Evolutionary conservation across 2,113 vertebrate species (phyloP).

Genomic region (Balaeniceps rex): DNA sequence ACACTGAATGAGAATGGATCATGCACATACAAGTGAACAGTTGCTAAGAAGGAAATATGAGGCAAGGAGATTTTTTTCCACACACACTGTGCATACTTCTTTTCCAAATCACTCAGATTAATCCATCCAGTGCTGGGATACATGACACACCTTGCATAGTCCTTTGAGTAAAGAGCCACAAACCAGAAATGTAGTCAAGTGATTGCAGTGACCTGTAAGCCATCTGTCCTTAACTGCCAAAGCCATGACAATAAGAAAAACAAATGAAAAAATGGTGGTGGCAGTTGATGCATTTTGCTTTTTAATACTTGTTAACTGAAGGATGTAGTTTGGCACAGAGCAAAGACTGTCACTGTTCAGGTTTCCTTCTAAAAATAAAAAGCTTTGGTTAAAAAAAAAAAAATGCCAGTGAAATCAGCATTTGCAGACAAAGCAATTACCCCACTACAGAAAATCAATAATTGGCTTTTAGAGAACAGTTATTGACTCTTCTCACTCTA

Average conservation of each 20-base stretch:
- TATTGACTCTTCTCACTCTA: neutral
- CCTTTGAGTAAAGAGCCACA: constrained; percentile 10
- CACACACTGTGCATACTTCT: neutral
- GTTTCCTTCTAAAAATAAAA: neutral
- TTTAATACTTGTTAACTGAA: neutral
- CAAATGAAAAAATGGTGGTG: neutral
- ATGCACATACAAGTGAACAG: neutral
- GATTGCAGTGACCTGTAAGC: neutral
- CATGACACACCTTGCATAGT: neutral
- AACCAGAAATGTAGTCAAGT: neutral
- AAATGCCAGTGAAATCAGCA: neutral
- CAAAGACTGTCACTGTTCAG: neutral
- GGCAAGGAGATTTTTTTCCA: neutral
- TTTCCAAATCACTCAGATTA: neutral
- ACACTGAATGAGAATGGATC: neutral
- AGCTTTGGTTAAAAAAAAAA: neutral
- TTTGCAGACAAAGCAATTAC: neutral
- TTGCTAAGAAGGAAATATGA: neutral
- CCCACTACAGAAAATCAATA: neutral
- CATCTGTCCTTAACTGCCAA: neutral
- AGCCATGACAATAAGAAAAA: neutral
- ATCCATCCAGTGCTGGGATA: neutral
- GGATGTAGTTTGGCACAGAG: neutral
- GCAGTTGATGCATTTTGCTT: neutral
- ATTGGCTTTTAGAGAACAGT: neutral